Base-by-base conservation (phyloP, 2,888 invertebrate genomes). In the Colletes collaris region DNA sequence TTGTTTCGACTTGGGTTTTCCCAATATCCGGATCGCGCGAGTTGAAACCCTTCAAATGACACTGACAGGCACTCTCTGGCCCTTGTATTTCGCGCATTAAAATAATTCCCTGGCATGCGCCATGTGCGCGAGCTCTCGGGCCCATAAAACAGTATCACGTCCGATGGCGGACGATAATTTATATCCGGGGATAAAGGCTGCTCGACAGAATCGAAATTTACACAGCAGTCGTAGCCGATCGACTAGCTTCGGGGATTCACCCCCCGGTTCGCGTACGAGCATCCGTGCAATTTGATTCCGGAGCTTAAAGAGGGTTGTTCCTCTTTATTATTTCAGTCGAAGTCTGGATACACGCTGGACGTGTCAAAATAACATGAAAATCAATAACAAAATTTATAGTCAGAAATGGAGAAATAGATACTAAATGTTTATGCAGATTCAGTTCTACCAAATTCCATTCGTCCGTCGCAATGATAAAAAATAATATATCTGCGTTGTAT, bases 91-190 rank as follows among this genome's bases (percentile, higher is more conserved):
- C 44, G 37, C 27, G 44, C 50, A 68, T 71, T 71, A 68, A 81
- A 81, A 77, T 77, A 77, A 81, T 81, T 77, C 66, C 27, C 46
- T 58, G 35, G 59, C 52, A 55, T 53, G 40, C 68, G 19, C 52
- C 77, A 40, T 53, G 56, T 66, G 78, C 40, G 53, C 46, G 52
- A 10, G 55, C 55, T 7, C 8, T 44, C 52, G 44, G 64, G 49
- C 35, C 71, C 71, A 76, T 82, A 76, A 85, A 73, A 74, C 69
- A 58, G 73, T 74, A 79, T 79, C 59, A 62, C 62, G 71, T 63
- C 59, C 59, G 55, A 60, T 73, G 71, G 67, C 46, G 35, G 85
- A 63, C 63, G 65, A 79, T 71, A 84, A 78, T 84, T 81, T 81
- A 64, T 75, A 85, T 79, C 71, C 66, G 71, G 72, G 70, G 49